A percentile compares a stretch with the other conserved stretches of the same genome.
These are phyloP conservation scores for Periophthalmodon schlosseri DNA, from an alignment of 2,113 vertebrate species.

Conservation along the genomic window DNA sequence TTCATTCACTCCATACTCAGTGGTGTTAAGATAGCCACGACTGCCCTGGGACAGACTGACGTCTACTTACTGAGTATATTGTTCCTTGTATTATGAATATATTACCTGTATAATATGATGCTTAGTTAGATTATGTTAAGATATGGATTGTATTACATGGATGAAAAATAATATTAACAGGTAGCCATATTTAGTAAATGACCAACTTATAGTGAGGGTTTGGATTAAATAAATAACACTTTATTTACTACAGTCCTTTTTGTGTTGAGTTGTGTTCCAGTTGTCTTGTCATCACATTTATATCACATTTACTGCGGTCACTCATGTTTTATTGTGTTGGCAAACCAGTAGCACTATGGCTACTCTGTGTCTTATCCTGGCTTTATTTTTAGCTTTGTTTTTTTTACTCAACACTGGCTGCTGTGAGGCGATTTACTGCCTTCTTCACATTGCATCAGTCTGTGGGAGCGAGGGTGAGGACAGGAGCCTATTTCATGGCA, in stretches of 20 bases:
- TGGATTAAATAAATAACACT: not conserved
- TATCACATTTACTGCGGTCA: slow-evolving; percentile 2
- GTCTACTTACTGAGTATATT: too few relatives aligned
- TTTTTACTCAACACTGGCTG: slow-evolving; percentile 30
- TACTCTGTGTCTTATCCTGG: slow-evolving; percentile 27
- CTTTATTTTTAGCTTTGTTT: slow-evolving; percentile 39
- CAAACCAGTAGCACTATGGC: slow-evolving; percentile 14
- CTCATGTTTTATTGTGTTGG: slow-evolving; percentile 11
- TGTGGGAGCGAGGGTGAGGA: slow-evolving; percentile 28
- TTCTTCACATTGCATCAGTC: slow-evolving; percentile 54
- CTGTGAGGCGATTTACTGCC: slow-evolving; percentile 32
- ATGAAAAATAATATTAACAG: too few relatives aligned
- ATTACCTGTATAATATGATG: too few relatives aligned
- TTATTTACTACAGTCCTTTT: not conserved
- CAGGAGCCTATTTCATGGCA: slow-evolving; percentile 35
- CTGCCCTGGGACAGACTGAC: too few relatives aligned
- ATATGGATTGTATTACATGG: too few relatives aligned
- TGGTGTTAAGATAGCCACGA: too few relatives aligned
- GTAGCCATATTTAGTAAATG: too few relatives aligned
- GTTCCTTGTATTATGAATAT: too few relatives aligned
- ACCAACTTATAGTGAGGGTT: not conserved
- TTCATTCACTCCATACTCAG: too few relatives aligned
- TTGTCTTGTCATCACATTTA: not conserved
- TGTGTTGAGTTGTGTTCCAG: not conserved
- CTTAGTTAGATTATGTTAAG: too few relatives aligned